Evolutionary conservation across 1,140 invertebrate species (phyloP).

Genomic region (Eulimnadia texana): DNA sequence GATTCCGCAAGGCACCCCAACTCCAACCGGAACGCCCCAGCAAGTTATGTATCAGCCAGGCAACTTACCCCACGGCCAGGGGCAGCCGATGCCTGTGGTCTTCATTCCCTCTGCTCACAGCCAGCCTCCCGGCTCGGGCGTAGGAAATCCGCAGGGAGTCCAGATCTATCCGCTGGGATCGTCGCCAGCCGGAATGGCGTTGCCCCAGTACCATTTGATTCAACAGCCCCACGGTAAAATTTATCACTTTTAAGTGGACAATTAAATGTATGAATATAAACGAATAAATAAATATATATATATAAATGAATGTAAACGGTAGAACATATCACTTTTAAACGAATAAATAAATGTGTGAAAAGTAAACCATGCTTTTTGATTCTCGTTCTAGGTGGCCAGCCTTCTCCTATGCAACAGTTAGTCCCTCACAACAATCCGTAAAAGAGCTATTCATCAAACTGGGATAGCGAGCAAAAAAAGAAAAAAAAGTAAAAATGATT

Average conservation of each 20-base stretch:
- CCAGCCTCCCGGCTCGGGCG: slow-evolving; percentile 11
- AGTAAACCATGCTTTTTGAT: background rate
- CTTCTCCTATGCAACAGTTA: slow-evolving; percentile 16
- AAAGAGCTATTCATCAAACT: no score
- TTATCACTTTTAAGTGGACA: background rate
- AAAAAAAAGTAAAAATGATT: background rate
- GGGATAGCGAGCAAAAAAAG: background rate
- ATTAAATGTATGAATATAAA: background rate
- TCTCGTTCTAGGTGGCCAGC: slow-evolving; percentile 11
- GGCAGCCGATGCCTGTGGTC: slow-evolving; percentile 5
- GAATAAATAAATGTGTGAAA: background rate
- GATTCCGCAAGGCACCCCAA: background rate
- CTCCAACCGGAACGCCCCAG: background rate
- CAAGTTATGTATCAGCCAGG: background rate
- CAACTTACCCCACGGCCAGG: background rate
- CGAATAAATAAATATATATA: background rate
- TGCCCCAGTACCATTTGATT: slow-evolving; percentile 15
- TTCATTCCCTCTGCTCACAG: slow-evolving; percentile 9
- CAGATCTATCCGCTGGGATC: slow-evolving; percentile 13
- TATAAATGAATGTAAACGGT: background rate
- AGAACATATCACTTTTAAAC: background rate
- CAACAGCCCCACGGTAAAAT: slow-evolving; percentile 14
- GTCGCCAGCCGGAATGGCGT: slow-evolving; percentile 11
- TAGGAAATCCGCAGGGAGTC: slow-evolving; percentile 9
- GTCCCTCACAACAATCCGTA: slow-evolving; percentile 8